Evolutionary conservation across 2,113 vertebrate genomes (phyloP), one percentile per base, ranked within the genome.

Genomic region (Cygnus atratus): DNA sequence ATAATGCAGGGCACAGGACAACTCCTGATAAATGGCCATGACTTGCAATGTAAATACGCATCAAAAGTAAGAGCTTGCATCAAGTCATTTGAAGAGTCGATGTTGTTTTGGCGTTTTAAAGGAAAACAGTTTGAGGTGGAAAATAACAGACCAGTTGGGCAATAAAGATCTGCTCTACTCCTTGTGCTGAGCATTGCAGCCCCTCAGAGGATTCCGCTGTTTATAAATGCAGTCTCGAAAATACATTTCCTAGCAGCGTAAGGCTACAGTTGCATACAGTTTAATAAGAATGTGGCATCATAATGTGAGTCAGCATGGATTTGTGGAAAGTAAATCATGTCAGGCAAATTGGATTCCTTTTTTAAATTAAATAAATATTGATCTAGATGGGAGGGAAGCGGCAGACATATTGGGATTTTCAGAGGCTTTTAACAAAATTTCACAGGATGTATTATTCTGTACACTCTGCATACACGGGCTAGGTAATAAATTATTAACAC

Each of bases 321-420:
- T 93, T 96, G 72, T 88, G 80, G 89, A 92, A 91, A 84, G 95
- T 96, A 97, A 97, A 96, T 96, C 96, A 94, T 90, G 93, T 97
- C 96, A 95, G 83, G 59, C 87, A 97, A 95, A 97, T 97, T 96
- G 95, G 91, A 97, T 97, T 96, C 83, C 92, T 96, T 96, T 96
- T 92, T 86, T 26, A 95, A 97, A 97, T 97, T 96, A 96, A 97
- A 97, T 97, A 96, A 96, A 96, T 96, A 97, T 96, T 96, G 97
- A 97, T 96, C 86, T 91, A 81, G 86, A 88, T 93, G 85, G 93
- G 93, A 95, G 94, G 37, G 37, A 90, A 93, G 78, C 55, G 85
- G 63, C 71, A 94, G 87, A 90, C 55, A 31, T 95, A 96, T 95
- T 13, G 81, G 62, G 88, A 93, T 95, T 92, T 92, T 95, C 78